These are phyloP conservation scores for Lepidurus packardi DNA, from an alignment of 1,140 invertebrate genomes.

Conservation along the genomic window DNA sequence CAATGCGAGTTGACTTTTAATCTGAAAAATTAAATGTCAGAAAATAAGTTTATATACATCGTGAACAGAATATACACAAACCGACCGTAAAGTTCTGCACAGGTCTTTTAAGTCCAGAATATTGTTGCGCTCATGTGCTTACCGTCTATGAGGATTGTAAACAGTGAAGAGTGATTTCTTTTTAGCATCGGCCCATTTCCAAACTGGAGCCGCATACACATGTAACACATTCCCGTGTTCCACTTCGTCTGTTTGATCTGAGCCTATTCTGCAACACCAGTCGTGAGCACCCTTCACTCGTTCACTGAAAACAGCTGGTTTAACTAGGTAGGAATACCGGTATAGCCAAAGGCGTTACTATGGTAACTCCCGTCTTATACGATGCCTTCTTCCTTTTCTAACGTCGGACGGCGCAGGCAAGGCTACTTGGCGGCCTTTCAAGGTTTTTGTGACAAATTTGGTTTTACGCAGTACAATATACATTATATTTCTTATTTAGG, in stretches of 20 bases:
- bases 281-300: background rate
- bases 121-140: too few species aligned
- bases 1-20: too few species aligned
- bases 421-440: background rate
- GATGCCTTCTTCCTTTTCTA: background rate
- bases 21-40: too few species aligned
- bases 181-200: too few species aligned
- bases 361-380: background rate
- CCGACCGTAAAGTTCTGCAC: too few species aligned
- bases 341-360: background rate
- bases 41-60: too few species aligned
- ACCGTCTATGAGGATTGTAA: too few species aligned
- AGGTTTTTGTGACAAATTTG: background rate
- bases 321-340: background rate
- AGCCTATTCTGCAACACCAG: background rate
- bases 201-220: too few species aligned
- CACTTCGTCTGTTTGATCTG: background rate
- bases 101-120: too few species aligned
- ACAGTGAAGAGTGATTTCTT: too few species aligned
- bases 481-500: background rate
- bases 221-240: background rate
- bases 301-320: background rate
- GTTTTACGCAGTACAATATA: background rate
- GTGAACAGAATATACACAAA: too few species aligned
- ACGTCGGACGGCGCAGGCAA: constrained; percentile 17